phyloP scores from a whole-genome alignment of 2,113 vertebrate species.

The Dunckerocampus dactyliophorus region DNA sequence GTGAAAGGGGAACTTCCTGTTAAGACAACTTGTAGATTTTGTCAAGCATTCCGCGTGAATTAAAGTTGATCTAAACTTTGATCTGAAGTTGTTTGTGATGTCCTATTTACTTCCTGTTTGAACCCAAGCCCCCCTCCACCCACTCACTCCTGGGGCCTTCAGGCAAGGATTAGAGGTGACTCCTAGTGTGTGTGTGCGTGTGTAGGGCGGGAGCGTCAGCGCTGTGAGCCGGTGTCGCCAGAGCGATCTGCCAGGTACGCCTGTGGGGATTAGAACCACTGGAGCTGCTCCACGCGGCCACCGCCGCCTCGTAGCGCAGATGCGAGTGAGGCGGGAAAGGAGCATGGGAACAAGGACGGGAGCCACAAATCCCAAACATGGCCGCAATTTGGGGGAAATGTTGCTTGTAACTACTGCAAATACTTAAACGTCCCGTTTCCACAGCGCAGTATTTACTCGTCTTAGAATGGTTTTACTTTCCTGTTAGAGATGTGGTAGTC shows the following conservation, averaged over 20 bases:
- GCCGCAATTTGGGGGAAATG: background rate
- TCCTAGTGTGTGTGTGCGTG: conserved; percentile 21
- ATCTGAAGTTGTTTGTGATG: too few relatives aligned
- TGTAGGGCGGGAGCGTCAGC: conserved; percentile 41
- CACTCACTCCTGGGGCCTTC: conserved; percentile 11
- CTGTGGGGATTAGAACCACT: conserved; percentile 60
- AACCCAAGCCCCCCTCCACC: background rate
- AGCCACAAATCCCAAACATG: background rate
- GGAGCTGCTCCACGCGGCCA: conserved; percentile 40
- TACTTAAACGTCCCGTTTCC: too few relatives aligned
- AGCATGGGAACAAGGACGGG: conserved; percentile 27
- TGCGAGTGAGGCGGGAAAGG: conserved; percentile 1
- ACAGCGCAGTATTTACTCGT: too few relatives aligned
- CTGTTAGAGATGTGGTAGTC: too few relatives aligned
- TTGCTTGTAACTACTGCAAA: too few relatives aligned
- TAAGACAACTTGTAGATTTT: too few relatives aligned
- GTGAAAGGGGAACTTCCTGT: too few relatives aligned
- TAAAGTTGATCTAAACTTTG: too few relatives aligned
- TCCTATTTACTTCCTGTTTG: conserved; percentile 25
- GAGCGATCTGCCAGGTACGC: conserved; percentile 68
- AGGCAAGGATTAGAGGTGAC: conserved; percentile 45
- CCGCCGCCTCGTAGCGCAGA: conserved; percentile 16
- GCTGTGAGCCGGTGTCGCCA: conserved; percentile 53
- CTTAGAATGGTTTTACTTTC: too few relatives aligned
- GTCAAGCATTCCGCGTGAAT: too few relatives aligned